Base-by-base conservation (phyloP, 1,140 invertebrate genomes). In the Gryllus bimaculatus region DNA sequence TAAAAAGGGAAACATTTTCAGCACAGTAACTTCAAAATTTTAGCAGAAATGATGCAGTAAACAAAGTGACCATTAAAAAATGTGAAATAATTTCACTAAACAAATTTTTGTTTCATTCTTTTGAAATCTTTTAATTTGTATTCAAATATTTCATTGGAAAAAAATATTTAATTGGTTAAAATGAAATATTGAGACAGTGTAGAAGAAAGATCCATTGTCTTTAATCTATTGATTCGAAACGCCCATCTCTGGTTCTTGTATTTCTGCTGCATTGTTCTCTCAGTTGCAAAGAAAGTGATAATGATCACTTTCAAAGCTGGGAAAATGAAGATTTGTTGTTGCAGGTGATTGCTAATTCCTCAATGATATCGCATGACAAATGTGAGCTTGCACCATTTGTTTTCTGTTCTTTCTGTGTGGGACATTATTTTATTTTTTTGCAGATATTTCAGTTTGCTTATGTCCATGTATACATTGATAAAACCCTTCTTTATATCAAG, bases 391-490 rank as follows among this genome's bases (percentile, higher is more conserved):
- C 54, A 66, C 54, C 10, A 2, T 13, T 13, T 66, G 18, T 75
- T 79, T 15, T 47, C 47, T 20, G 18, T n/a, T 79, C 7, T 48
- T 79, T 79, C 26, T 39, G 26, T 39, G 26, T 54, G 39, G 48
- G 20, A 21, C 18, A 7, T 75, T 48, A 13, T 18, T 54, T 75
- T 75, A 20, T 54, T 73, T 76, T 79, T 75, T 79, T 54, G 26
- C 47, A 75, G 48, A 13, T 13, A 15, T 66, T 76, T 79, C 47
- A 13, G 49, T 54, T 12, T 80, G 13, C 76, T 80, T 79, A 75
- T 79, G 20, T 81, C 73, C 10, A 66, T 66, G 10, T 39, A 39
- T 39, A 39, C 5, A 39, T 39, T 39, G 26, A 39, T 39, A 39
- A 39, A 39, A 39, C 26, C 26, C 26, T 39, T 39, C 26, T 39